These are phyloP conservation scores for Ornithoptera priamus DNA, from an alignment of 2,888 invertebrate genomes.

Conservation along the genomic window DNA sequence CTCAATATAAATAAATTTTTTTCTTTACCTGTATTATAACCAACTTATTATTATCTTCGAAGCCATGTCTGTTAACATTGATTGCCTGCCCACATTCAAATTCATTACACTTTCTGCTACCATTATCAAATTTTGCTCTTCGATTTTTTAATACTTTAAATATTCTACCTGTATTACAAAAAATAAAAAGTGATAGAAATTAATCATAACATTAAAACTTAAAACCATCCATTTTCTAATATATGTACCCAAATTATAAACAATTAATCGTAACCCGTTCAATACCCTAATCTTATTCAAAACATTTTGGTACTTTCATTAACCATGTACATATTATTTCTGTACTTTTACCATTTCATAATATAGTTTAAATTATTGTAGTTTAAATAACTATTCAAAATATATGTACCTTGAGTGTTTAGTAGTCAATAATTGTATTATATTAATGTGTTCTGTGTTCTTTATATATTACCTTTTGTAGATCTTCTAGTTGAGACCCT, in stretches of 20 bases:
- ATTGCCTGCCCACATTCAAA: constrained; percentile 31
- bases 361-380: no score
- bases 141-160: constrained; percentile 65
- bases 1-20: neutral
- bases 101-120: constrained; percentile 41
- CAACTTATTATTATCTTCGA: constrained; percentile 47
- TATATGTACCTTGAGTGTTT: neutral
- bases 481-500: constrained; percentile 68
- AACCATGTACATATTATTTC: neutral
- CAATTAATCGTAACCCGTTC: no score
- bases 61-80: constrained; percentile 34
- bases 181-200: neutral
- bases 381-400: neutral
- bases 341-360: no score
- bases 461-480: constrained; percentile 56
- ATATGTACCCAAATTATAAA: no score
- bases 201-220: neutral
- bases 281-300: neutral
- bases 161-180: constrained; percentile 57
- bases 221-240: neutral
- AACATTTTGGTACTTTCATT: neutral
- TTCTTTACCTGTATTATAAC: constrained; percentile 56
- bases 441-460: neutral
- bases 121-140: constrained; percentile 50
- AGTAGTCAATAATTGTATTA: neutral